Conservation (phyloP, 2,888 invertebrate species). For the Lepidonotus clava region DNA sequence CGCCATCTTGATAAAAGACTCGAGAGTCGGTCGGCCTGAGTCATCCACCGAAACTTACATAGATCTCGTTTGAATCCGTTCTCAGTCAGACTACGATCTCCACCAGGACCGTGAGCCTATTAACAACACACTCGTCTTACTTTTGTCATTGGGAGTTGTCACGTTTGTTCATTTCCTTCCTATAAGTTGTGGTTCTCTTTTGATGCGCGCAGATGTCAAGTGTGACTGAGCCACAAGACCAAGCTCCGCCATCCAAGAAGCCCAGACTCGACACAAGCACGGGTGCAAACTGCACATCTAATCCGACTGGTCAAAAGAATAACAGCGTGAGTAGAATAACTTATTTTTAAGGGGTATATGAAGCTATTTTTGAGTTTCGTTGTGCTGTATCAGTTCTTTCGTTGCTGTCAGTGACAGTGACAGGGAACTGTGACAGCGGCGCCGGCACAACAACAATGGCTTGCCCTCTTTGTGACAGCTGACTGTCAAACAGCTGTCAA, state of each 20-base stretch:
- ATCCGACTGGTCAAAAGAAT: slow-evolving; percentile 26
- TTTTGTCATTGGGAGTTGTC: no score
- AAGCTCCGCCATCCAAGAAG: slow-evolving; percentile 57
- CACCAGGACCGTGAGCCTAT: no score
- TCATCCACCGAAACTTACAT: no score
- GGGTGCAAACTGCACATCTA: slow-evolving; percentile 43
- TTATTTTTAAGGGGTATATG: not conserved
- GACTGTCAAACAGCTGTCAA: no score
- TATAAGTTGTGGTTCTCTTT: slow-evolving; percentile 29
- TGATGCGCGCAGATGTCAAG: slow-evolving; percentile 56
- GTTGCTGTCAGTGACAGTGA: no score
- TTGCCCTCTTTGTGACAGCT: no score
- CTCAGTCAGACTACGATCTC: no score
- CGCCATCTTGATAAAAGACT: slow-evolving; percentile 40
- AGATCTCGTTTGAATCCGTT: no score
- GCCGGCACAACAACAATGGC: no score
- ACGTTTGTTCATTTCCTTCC: slow-evolving; percentile 1
- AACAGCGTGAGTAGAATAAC: not conserved
- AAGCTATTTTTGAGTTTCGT: not conserved
- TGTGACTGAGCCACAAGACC: slow-evolving; percentile 54
- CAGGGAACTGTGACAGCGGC: no score
- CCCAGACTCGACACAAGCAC: slow-evolving; percentile 43
- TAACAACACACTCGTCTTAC: no score
- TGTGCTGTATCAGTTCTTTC: no score
- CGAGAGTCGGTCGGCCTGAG: not conserved